Evolutionary conservation across 2,888 invertebrate genomes (phyloP).

Genomic region (Sphecodes monilicornis): DNA sequence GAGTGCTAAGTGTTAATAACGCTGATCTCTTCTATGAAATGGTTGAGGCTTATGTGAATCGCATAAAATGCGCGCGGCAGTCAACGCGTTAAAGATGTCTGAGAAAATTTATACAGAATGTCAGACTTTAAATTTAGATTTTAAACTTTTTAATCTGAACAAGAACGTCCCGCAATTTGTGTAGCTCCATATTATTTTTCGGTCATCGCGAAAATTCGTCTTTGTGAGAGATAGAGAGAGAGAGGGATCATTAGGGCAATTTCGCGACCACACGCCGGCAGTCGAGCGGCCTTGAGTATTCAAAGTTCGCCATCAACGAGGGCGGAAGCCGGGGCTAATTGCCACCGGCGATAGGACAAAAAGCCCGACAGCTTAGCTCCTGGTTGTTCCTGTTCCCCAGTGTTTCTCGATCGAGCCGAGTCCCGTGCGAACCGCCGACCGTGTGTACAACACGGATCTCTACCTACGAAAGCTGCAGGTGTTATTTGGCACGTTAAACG

Average conservation of each 20-base stretch:
- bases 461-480: constrained; percentile 53
- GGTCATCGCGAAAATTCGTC: too few species aligned
- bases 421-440: constrained; percentile 18
- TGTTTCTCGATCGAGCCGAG: neutral
- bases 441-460: constrained; percentile 39
- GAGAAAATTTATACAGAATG: too few species aligned
- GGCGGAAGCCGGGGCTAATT: constrained; percentile 78
- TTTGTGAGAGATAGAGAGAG: too few species aligned
- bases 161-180: too few species aligned
- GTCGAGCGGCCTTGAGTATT: constrained; percentile 58
- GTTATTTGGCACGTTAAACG: constrained; percentile 50
- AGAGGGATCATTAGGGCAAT: neutral
- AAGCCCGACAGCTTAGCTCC: constrained; percentile 58
- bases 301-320: constrained; percentile 72
- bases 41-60: too few species aligned
- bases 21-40: too few species aligned
- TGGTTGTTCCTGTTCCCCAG: constrained; percentile 34
- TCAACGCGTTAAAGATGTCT: too few species aligned
- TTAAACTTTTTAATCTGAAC: too few species aligned
- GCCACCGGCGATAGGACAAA: constrained; percentile 72
- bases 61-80: too few species aligned
- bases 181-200: too few species aligned
- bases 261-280: constrained; percentile 16
- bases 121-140: too few species aligned
- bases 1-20: too few species aligned